Evolutionary conservation across 2,888 invertebrate genomes (phyloP), one percentile per base, ranked within the genome.

Genomic region (Acleris laterana): DNA sequence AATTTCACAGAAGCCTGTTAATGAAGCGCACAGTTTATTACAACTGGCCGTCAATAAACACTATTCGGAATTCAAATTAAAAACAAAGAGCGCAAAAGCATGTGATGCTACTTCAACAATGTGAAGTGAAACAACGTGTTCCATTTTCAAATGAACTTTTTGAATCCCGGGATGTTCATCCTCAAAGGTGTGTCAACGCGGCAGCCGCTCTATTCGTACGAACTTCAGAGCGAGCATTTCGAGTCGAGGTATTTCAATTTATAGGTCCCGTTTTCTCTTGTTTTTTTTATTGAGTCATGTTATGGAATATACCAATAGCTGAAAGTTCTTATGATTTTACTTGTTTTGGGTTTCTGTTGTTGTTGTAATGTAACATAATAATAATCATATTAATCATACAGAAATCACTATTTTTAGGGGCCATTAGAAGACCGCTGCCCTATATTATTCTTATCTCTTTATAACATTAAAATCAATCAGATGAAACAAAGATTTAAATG

Each of bases 121-220:
- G 52, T 57, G 7, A 53, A 48, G 19, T 48, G 7, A 52, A 52
- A 19, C 22, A 46, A 44, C 56, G 28, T 19, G 17, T 58, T 46
- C 57, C 57, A 46, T 57, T 57, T 57, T 46, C n/a, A 57, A 57
- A 48, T 48, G 17, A 58, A 58, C 25, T 22, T 56, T n/a, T 17
- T 11, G 46, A 46, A 25, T 17, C 11, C 32, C 46, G 32, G 53
- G 53, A 20, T 25, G 32, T 19, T 17, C 53, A 32, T 32, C 52
- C 6, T 28, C 38, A 53, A 53, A 53, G 53, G 53, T 53, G 32
- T 53, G 32, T 53, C 32, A 53, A 38, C 53, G 32, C 32, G 11
- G 53, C 53, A 11, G 32, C 11, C 16, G 38, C 19, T 19, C 25
- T 25, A 1, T n/a, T n/a, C 17, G 11, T 11, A 11, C 53, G 9